Conservation (phyloP, 2,888 invertebrate genomes). For the Alcis repandata region DNA sequence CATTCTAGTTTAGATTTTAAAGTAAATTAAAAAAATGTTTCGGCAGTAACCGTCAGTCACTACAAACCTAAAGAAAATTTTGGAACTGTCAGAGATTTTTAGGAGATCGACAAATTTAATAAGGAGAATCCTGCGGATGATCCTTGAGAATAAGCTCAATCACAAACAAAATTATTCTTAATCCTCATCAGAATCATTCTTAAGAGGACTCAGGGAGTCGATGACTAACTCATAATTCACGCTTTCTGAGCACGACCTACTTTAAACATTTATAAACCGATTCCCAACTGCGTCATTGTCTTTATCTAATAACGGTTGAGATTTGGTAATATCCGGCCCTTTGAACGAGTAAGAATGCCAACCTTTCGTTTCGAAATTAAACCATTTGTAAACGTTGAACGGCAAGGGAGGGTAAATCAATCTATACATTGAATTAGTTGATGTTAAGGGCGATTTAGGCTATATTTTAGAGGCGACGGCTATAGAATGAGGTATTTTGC, state of each 20-base stretch:
- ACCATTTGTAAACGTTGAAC: slow-evolving; percentile 76
- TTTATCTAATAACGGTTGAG: slow-evolving; percentile 55
- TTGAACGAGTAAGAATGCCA: slow-evolving; percentile 56
- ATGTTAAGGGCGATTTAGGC: slow-evolving; percentile 79
- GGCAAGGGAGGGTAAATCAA: slow-evolving; percentile 73
- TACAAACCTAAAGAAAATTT: too few species aligned
- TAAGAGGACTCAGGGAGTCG: slow-evolving; percentile 4
- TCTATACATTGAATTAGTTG: slow-evolving; percentile 82
- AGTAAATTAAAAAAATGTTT: too few species aligned
- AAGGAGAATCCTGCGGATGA: too few species aligned
- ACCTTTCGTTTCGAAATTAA: slow-evolving; percentile 73
- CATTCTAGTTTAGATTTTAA: not conserved
- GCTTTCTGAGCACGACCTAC: slow-evolving; percentile 33
- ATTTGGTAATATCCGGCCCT: slow-evolving; percentile 59
- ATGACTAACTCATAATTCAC: slow-evolving; percentile 31
- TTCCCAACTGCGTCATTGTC: slow-evolving; percentile 49
- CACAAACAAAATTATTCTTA: not conserved
- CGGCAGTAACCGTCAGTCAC: too few species aligned
- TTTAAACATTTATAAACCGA: slow-evolving; percentile 46
- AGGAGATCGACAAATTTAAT: too few species aligned
- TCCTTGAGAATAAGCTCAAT: not conserved
- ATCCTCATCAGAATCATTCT: slow-evolving; percentile 21
- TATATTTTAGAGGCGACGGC: slow-evolving; percentile 79
- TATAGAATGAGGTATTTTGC: slow-evolving; percentile 77
- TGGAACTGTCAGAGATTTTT: too few species aligned